Evolutionary conservation across 2,113 vertebrate species (phyloP).

Genomic region (Gymnobelideus leadbeateri): DNA sequence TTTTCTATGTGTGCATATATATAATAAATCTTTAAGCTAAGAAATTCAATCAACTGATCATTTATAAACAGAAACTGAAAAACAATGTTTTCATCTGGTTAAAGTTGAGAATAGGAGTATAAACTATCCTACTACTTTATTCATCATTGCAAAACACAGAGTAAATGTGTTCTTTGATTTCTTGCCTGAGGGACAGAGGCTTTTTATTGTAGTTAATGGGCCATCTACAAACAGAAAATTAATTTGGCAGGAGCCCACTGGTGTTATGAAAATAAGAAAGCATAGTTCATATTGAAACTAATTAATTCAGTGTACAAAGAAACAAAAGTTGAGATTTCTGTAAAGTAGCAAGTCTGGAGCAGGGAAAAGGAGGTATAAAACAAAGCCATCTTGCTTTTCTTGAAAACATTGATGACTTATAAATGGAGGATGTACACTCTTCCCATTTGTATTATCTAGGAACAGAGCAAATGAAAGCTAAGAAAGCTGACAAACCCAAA

Average conservation of each 20-base stretch:
- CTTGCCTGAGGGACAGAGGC: slow-evolving; percentile 69
- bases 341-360: slow-evolving; percentile 4
- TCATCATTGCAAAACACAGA: slow-evolving; percentile 60
- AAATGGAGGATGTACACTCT: not conserved
- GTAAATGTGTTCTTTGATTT: slow-evolving; percentile 56
- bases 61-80: slow-evolving; percentile 62
- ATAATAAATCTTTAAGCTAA: not conserved
- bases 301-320: slow-evolving; percentile 76
- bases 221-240: slow-evolving; percentile 81
- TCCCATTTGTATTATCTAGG: not conserved
- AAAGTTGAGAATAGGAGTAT: slow-evolving; percentile 55
- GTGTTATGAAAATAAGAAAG: slow-evolving; percentile 72
- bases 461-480: not conserved
- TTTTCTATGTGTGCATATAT: not conserved
- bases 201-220: slow-evolving; percentile 77
- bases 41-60: not conserved
- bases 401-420: not conserved
- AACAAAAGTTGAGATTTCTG: slow-evolving; percentile 62
- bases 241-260: slow-evolving; percentile 77
- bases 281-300: slow-evolving; percentile 66
- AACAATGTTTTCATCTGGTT: slow-evolving; percentile 54
- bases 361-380: not conserved
- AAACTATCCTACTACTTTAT: slow-evolving; percentile 71
- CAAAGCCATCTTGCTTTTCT: slow-evolving; percentile 28
- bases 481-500: not conserved